Evolutionary conservation across 1,140 invertebrate genomes (phyloP), one percentile per base, ranked within the genome.

Genomic region (Spodoptera litura): DNA sequence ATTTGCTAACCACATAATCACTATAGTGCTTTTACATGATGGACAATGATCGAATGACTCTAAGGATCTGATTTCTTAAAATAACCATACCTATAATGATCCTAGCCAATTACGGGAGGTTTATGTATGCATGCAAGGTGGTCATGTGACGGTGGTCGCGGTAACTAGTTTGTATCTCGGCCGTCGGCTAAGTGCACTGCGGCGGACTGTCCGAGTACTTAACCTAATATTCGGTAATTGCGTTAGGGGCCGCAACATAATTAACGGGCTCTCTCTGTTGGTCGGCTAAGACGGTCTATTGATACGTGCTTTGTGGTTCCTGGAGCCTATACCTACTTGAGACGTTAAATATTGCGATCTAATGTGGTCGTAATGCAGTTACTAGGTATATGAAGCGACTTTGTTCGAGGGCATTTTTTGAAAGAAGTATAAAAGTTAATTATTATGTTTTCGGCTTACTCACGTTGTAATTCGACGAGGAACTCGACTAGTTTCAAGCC

Each of bases 151-250:
- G 59, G n/a, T 75, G 75, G 62, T 78, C 64, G 53, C 76, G 82
- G 81, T 80, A 91, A 92, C 91, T 89, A 93, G 91, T 91, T 94
- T 93, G 90, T 90, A 88, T 89, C 84, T 87, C 77, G 82, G 76
- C n/a, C 73, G 73, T 52, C 72, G 81, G 80, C 88, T 93, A 89
- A 92, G 91, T 92, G 91, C 89, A 87, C 82, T 84, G 83, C 80
- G 83, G 59, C 78, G 78, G 80, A 79, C 85, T 84, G 86, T 74
- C 85, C 80, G 85, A 93, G 90, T 93, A 93, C 91, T 93, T 94
- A 94, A 94, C 93, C 91, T 93, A 93, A 94, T 94, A 93, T 93
- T 92, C 84, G 81, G 86, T 91, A 89, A 93, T 93, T 91, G 90
- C 85, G 84, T 94, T 90, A 91, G 81, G 79, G 81, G 87, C 82